A percentile compares a stretch with the other conserved stretches of the same genome.
Conservation (phyloP, 2,888 invertebrate species). For the Phortica magna region DNA sequence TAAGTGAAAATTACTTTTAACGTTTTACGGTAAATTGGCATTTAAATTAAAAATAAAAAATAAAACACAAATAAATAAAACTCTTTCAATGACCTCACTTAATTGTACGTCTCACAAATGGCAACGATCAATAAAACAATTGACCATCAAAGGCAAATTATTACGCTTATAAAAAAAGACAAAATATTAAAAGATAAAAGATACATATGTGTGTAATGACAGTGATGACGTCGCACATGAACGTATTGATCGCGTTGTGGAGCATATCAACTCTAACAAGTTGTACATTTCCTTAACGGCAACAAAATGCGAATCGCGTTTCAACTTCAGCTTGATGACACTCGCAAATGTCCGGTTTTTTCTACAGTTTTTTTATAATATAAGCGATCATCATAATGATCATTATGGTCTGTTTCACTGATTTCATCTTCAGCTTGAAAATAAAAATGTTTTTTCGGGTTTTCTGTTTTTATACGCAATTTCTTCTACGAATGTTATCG, state of each 20-base stretch:
- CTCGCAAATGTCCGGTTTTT: neutral
- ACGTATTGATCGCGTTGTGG: neutral
- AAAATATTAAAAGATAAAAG: neutral
- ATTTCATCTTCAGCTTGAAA: neutral
- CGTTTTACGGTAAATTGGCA: constrained; percentile 11
- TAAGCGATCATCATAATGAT: neutral
- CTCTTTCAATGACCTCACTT: neutral
- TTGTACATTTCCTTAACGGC: neutral
- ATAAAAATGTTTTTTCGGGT: neutral
- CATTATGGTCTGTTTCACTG: neutral
- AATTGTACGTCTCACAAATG: neutral
- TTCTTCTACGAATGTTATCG: neutral
- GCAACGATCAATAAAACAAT: constrained; percentile 14
- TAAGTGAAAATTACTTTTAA: constrained; percentile 4
- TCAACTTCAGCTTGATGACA: neutral
- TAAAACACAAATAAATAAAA: neutral
- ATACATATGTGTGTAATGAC: neutral
- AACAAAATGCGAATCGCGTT: neutral
- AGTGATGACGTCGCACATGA: neutral
- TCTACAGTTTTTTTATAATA: neutral
- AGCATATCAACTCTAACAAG: neutral
- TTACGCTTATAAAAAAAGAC: neutral
- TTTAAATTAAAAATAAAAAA: constrained; percentile 11
- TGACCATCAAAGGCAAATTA: constrained; percentile 23
- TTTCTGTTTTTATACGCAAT: constrained; percentile 15